phyloP scores from a whole-genome alignment of 2,797 vertebrate species.

The Lithobates sylvaticus region DNA sequence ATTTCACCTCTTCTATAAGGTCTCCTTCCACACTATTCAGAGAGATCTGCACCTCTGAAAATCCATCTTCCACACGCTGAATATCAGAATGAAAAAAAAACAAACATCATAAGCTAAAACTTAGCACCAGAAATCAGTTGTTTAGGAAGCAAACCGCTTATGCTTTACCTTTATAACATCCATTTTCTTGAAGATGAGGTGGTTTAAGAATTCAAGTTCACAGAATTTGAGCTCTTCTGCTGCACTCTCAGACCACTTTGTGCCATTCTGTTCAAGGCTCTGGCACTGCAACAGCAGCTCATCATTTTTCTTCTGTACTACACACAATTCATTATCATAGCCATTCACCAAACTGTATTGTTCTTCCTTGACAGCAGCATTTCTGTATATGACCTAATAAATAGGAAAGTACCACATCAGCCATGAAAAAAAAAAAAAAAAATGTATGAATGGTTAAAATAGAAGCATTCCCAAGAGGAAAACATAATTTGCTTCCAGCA shows the following conservation, averaged over 20 bases:
- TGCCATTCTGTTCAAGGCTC: constrained; percentile 52
- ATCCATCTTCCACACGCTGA: constrained; percentile 60
- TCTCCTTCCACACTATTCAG: constrained; percentile 67
- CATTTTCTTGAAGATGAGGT: constrained; percentile 13
- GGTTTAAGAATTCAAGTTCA: constrained; percentile 55
- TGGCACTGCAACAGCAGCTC: constrained; percentile 67
- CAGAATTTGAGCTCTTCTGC: constrained; percentile 55
- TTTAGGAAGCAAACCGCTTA: neutral
- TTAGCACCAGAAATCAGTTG: neutral
- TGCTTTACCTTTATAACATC: constrained; percentile 70
- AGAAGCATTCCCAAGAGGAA: too few species aligned
- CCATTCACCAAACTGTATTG: constrained; percentile 67
- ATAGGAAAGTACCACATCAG: neutral
- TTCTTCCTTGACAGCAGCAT: constrained; percentile 64
- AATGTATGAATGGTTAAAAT: too few species aligned
- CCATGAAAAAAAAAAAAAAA: too few species aligned
- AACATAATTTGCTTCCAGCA: too few species aligned
- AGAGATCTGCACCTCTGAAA: constrained; percentile 71
- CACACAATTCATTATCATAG: constrained; percentile 65
- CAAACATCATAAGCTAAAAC: neutral
- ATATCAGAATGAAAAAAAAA: neutral
- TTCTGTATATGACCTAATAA: constrained; percentile 26
- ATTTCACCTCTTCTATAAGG: constrained; percentile 70
- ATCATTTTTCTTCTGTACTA: constrained; percentile 72
- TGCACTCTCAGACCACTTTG: constrained; percentile 38